A percentile compares a stretch with the other conserved stretches of the same genome.
These are phyloP conservation scores for Hybognathus amarus DNA, from an alignment of 2,797 vertebrate species.

Conservation along the genomic window DNA sequence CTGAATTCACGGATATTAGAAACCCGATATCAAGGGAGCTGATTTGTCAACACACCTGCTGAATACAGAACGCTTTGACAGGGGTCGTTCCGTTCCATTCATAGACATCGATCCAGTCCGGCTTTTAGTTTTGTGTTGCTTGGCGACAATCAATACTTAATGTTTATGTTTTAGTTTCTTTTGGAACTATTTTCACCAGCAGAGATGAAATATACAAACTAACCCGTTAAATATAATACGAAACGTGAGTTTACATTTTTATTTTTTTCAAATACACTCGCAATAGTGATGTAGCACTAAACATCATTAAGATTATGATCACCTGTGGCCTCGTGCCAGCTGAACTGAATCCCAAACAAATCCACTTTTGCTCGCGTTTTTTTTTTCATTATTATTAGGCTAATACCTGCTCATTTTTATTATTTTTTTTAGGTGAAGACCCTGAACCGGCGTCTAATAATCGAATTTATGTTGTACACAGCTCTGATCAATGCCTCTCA, in stretches of 20 bases:
- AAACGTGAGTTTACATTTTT: background rate
- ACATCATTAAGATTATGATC: constrained; percentile 27
- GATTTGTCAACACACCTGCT: background rate
- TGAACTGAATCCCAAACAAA: background rate
- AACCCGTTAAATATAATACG: background rate
- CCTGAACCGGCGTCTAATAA: background rate
- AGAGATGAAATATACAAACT: background rate
- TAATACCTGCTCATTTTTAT: constrained; percentile 2
- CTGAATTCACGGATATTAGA: background rate
- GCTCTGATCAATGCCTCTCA: constrained; percentile 5
- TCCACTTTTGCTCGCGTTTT: background rate
- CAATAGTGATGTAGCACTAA: background rate
- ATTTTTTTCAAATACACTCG: background rate
- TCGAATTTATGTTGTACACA: background rate
- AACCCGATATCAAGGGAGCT: background rate
- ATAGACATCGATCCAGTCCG: background rate
- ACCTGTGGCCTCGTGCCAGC: constrained; percentile 18
- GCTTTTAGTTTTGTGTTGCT: constrained; percentile 1
- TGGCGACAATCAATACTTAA: background rate
- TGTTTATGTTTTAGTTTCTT: background rate
- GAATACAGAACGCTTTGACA: background rate
- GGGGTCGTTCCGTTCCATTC: background rate
- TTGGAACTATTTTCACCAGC: background rate
- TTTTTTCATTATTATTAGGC: background rate
- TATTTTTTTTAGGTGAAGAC: background rate